Evolutionary conservation across 92 coral and sea anemone genomes (phyloP), one percentile per base, ranked within the genome.

Genomic region (Parazoanthus atlanticus): DNA sequence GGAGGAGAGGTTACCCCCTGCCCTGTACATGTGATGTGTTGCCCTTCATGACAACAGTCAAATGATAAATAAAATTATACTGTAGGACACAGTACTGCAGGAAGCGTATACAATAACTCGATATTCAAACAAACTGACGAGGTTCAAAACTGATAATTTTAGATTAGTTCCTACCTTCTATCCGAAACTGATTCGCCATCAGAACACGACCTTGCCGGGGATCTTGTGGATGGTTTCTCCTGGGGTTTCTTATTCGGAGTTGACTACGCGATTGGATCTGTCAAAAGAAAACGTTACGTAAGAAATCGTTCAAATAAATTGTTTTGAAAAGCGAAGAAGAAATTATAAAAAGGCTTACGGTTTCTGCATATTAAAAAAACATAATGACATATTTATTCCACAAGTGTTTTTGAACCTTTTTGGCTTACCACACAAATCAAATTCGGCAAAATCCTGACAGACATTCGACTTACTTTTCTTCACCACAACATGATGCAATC

Each of bases 401-500:
- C 75, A 29, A 70, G 75, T 70, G 36, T 70, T 70, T 70, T 70
- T 70, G 75, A 70, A 70, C 75, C 19, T 26, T 70, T 70, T 29
- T 29, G 31, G 75, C 73, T 66, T 66, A 66, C 73, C 72, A 66
- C 72, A 66, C 72, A 66, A 70, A 70, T 28, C 36, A 7, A 28
- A 70, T 70, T 70, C 75, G 34, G 75, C 75, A 70, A 70, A 28
- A 70, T 70, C 72, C 72, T n/a, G 72, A 28, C 72, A n/a, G 74
- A 28, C 32, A 69, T 25, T 69, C 74, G 74, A 28, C 74, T 69
- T 69, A 69, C 36, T 69, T 69, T 69, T 69, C 74, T 69, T 69
- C 74, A 69, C 74, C 74, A 69, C 74, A 69, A 69, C 74, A 69
- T 69, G 74, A 69, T 69, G 74, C 74, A 69, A 69, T 69, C 74